Conservation (phyloP, 2,888 invertebrate species). For the Syrista parreyssii region DNA sequence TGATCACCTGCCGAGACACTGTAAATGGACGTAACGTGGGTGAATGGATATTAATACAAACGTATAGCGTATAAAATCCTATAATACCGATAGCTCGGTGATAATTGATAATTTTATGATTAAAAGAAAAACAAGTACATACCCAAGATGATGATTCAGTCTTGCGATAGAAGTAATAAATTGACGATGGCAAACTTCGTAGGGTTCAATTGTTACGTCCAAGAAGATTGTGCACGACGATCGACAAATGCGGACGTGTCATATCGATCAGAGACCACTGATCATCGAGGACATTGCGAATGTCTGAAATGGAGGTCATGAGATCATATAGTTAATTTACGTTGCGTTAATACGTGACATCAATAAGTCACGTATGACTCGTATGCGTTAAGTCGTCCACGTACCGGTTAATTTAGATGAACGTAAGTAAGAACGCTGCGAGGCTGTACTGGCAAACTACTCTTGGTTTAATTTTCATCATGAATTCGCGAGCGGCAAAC, state of each 20-base stretch:
- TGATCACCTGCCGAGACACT: not conserved
- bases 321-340: not conserved
- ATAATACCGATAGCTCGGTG: not conserved
- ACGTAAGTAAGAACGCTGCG: not conserved
- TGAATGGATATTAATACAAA: not conserved
- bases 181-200: not conserved
- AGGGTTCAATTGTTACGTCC: not conserved
- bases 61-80: not conserved
- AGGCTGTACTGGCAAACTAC: conserved; percentile 1
- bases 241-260: not conserved
- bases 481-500: conserved; percentile 51
- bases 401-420: not conserved
- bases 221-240: not conserved
- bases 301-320: not conserved
- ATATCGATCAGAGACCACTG: not conserved
- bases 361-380: not conserved
- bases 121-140: not conserved
- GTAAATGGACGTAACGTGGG: not conserved
- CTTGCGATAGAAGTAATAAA: not conserved
- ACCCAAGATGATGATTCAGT: not conserved
- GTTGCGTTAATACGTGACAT: not conserved
- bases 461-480: conserved; percentile 54
- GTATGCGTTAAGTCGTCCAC: not conserved
- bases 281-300: not conserved
- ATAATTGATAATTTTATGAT: not conserved